Evolutionary conservation across 2,888 invertebrate genomes (phyloP).

Genomic region (Nomada hirtipes): DNA sequence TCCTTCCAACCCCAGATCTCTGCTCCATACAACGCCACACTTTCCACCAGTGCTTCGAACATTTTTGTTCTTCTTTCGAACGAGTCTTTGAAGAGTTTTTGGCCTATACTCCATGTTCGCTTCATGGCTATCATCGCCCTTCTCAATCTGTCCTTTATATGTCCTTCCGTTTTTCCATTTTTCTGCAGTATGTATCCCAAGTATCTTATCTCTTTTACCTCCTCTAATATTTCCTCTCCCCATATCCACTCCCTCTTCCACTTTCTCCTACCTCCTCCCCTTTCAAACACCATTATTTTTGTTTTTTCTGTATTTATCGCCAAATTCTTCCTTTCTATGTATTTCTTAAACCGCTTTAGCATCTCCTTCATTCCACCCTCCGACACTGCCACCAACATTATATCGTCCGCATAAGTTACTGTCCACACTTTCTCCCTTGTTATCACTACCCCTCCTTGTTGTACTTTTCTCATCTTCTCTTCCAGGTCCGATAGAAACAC

Average conservation of each 20-base stretch:
- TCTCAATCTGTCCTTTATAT: background rate
- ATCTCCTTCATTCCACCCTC: constrained; percentile 2
- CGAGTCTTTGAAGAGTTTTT: background rate
- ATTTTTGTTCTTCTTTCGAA: background rate
- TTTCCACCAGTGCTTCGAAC: background rate
- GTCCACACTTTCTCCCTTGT: constrained; percentile 9
- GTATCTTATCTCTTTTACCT: constrained; percentile 3
- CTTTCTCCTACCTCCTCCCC: background rate
- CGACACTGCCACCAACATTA: background rate
- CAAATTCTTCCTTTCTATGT: no score
- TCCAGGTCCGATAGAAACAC: background rate
- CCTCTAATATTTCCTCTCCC: no score
- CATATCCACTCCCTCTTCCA: background rate
- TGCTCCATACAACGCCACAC: constrained; percentile 1
- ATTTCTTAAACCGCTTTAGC: background rate
- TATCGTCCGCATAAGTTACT: constrained; percentile 10
- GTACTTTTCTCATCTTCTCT: constrained; percentile 1
- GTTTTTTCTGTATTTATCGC: no score
- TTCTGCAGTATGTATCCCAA: constrained; percentile 6
- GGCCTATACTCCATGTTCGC: background rate
- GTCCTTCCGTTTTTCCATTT: constrained; percentile 1
- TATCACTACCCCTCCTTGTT: background rate
- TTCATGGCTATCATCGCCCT: constrained; percentile 1
- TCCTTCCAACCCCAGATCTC: no score
- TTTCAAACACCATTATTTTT: background rate